Evolutionary conservation across 92 coral and sea anemone genomes (phyloP), one percentile per base, ranked within the genome.

Genomic region (Epizoanthus stellaris): DNA sequence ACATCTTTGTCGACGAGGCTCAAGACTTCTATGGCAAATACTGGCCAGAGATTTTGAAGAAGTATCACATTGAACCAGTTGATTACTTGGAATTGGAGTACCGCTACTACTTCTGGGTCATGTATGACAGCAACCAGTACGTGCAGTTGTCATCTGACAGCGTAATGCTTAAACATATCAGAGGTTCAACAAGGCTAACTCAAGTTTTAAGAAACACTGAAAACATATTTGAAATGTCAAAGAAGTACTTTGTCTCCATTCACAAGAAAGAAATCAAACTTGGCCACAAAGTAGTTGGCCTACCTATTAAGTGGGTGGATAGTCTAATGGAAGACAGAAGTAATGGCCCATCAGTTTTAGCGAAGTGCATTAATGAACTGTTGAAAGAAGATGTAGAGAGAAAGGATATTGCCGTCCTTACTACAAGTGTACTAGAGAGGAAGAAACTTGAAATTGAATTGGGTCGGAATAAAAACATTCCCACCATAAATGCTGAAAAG

Each of bases 1-100:
- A 89, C 70, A 85, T 89, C 12, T 89, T 89, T 80, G 86, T 89
- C 14, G 92, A 89, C 58, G 92, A 89, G 57, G 71, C 86, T 34
- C 92, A 89, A 15, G 92, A 89, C 34, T 67, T 89, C n/a, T 62
- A 40, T 62, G 86, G 86, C 3, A 12, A 1, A 10, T 7, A 3
- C 19, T 89, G 92, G 89, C 86, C 73, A 72, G 9, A 36, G 6
- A 16, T 81, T n/a, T 49, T 86, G 11, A 58, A 86, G 20, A 58
- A 30, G 54, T 70, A 74, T 21, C 75, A 83, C 77, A 52, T 25
- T 6, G 34, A 69, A 3, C 38, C 59, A 60, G 25, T 34, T n/a
- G 70, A 47, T 15, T 69, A 52, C 10, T 42, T 36, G 1, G 69
- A 65, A 23, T 23, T 9, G 3, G 71, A 63, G 57, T 23, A 23